Conservation (phyloP, 2,888 invertebrate species). For the Cephus nigrinus region DNA sequence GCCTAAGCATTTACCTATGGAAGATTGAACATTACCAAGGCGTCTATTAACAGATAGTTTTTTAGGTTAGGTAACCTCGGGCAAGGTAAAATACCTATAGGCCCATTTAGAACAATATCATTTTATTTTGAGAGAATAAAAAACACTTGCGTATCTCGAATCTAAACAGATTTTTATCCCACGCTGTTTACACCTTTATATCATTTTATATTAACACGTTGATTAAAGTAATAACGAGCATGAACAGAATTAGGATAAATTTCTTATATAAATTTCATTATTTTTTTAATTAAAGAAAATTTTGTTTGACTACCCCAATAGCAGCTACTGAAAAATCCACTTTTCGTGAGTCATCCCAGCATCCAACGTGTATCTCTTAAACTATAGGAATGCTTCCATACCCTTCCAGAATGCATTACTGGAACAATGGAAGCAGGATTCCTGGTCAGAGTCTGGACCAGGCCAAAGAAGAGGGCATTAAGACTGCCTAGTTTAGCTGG, state of each 20-base stretch:
- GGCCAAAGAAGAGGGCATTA: conserved; percentile 14
- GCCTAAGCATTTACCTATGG: background rate
- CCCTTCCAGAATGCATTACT: background rate
- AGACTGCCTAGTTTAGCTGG: conserved; percentile 28
- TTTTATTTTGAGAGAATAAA: background rate
- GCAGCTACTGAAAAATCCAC: background rate
- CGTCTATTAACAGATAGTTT: background rate
- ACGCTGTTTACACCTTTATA: background rate
- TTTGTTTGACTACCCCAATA: background rate
- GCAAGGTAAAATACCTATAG: background rate
- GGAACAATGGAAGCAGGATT: background rate
- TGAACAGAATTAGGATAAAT: background rate
- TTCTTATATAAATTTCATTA: background rate
- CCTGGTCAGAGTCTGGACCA: background rate
- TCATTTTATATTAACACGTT: background rate
- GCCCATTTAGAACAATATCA: background rate
- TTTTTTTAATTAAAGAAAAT: background rate
- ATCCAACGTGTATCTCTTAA: background rate
- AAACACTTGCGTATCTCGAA: background rate
- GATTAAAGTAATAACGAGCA: background rate
- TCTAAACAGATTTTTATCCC: background rate
- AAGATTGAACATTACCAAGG: background rate
- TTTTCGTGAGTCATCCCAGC: background rate
- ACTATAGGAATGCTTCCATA: background rate
- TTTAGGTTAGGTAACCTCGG: background rate